These are phyloP conservation scores for Enteromius paludinosus DNA, from an alignment of 2,797 vertebrate species.

Conservation along the genomic window DNA sequence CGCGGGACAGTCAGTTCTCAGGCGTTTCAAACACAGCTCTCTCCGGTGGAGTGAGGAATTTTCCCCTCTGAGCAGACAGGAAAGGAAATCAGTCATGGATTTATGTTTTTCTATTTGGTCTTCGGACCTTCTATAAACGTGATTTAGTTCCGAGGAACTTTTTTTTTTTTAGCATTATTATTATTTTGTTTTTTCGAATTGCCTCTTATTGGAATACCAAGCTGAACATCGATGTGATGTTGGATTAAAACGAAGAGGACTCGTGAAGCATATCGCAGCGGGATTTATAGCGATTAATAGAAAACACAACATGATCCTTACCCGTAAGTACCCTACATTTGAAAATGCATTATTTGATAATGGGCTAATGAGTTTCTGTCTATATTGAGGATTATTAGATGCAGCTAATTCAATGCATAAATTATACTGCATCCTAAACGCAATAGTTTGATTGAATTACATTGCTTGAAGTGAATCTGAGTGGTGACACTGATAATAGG, in stretches of 20 bases:
- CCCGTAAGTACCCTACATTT: constrained; percentile 40
- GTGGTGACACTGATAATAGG: not conserved
- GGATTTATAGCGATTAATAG: constrained; percentile 2
- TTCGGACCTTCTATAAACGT: constrained; percentile 51
- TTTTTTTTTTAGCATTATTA: not conserved
- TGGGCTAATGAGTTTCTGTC: not conserved
- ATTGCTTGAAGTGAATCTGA: not conserved
- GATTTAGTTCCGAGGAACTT: constrained; percentile 50
- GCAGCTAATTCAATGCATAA: not conserved
- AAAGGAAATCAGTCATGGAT: constrained; percentile 69
- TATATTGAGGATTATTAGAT: not conserved
- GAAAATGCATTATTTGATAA: not conserved
- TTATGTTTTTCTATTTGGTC: constrained; percentile 53
- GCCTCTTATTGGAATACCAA: constrained; percentile 14
- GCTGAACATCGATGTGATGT: constrained; percentile 34
- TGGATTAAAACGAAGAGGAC: constrained; percentile 46
- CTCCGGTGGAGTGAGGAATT: constrained; percentile 1
- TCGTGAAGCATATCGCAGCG: constrained; percentile 42
- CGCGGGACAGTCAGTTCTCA: constrained; percentile 27
- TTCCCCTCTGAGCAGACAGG: not conserved
- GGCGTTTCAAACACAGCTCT: constrained; percentile 26
- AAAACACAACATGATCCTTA: constrained; percentile 52
- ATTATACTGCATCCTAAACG: not conserved
- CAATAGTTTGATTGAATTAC: not conserved
- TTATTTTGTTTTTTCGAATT: not conserved